A percentile compares a stretch with the other conserved stretches of the same genome.
These are phyloP conservation scores for Cylindroiulus punctatus DNA, from an alignment of 2,888 invertebrate genomes.

Conservation along the genomic window DNA sequence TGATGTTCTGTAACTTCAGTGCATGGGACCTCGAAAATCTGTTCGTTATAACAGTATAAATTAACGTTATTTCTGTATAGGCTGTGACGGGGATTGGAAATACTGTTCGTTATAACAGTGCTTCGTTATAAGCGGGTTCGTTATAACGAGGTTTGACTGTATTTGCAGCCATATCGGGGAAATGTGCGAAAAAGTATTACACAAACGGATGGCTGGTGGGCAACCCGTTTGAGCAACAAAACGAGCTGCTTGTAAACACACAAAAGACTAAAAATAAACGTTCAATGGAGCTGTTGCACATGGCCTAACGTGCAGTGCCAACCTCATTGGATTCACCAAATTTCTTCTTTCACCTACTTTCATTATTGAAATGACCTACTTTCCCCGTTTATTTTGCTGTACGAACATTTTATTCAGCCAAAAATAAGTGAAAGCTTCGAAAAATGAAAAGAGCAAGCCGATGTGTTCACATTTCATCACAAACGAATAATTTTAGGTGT, in stretches of 20 bases:
- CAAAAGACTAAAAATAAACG: constrained; percentile 20
- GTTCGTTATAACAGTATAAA: no score
- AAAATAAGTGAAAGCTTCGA: not conserved
- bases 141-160: no score
- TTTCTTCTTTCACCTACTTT: constrained; percentile 40
- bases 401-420: not conserved
- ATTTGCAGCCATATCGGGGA: not conserved
- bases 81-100: no score
- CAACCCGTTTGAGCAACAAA: constrained; percentile 6
- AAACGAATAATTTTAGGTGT: no score
- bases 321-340: constrained; percentile 42
- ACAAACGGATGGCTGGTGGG: constrained; percentile 5
- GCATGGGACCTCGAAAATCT: no score
- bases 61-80: no score
- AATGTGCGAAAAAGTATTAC: not conserved
- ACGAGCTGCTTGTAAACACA: constrained; percentile 1
- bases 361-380: constrained; percentile 40
- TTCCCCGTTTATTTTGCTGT: not conserved
- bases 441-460: not conserved
- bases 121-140: no score
- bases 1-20: no score
- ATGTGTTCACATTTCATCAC: not conserved
- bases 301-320: constrained; percentile 32
- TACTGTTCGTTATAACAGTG: no score
- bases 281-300: constrained; percentile 29